Base-by-base conservation (phyloP, 1,140 invertebrate species). In the Pseudomyrmex dendroicus region DNA sequence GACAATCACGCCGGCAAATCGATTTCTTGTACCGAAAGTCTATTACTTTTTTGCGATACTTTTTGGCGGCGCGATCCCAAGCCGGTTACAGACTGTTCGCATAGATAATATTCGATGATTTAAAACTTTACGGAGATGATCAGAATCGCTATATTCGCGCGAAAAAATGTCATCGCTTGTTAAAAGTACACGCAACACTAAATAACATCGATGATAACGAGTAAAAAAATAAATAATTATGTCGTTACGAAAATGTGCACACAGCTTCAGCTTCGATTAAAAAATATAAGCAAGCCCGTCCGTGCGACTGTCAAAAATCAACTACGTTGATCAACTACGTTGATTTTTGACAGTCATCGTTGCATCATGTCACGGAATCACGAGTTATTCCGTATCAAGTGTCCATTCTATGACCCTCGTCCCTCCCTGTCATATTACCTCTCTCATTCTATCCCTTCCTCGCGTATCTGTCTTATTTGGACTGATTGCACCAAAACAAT, bases 371-470 rank as follows among this genome's bases (percentile, higher is more conserved):
- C 22, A 57, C 10, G 17, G 48, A 84, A 74, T 87, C 74, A 88
- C 83, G 22, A 73, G 82, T 87, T 87, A 87, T 87, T 87, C 74
- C 64, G 86, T 87, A 88, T 88, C 87, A 87, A 88, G 83, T 83
- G 87, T 56, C 83, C 86, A 88, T 88, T 88, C 87, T 83, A 78
- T 57, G 62, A 73, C 66, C 76, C 52, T 88, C 83, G 61, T 63
- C 48, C 73, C n/a, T 84, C 48, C 25, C 20, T 50, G 9, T 62
- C 77, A 12, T 35, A 20, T 66, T n/a, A 66, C 54, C 25, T 70
- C 25, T 70, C 22, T 68, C 59, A 52, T 20, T 22, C 13, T 61
- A 67, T 54, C 62, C 59, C 77, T 82, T 15, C 44, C 63, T 59
- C 44, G 76, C 72, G 61, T 64, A 64, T 50, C 22, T 52, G 44